A percentile compares a stretch with the other conserved stretches of the same genome.
Conservation (phyloP, 2,113 vertebrate species). For the Gallinago media region DNA sequence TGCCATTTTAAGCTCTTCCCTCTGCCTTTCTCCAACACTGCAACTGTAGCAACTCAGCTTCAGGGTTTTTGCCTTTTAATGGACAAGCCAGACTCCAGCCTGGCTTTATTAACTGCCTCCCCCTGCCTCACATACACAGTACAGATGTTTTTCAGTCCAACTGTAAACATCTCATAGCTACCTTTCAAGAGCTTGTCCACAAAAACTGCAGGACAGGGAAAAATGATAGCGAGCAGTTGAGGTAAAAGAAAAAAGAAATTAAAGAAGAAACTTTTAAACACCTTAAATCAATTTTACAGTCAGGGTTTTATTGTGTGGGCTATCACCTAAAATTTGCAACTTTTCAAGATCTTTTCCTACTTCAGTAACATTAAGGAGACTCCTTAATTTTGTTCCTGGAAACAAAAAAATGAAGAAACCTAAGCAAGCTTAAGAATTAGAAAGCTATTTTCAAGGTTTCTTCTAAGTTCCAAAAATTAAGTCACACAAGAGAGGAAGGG, state of each 20-base stretch:
- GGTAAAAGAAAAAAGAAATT: not conserved
- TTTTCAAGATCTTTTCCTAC: not conserved
- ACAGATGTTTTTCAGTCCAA: accelerated
- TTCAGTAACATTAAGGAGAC: not conserved
- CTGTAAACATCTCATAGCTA: not conserved
- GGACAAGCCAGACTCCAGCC: not conserved
- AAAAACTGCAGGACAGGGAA: not conserved
- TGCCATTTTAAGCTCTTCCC: not conserved
- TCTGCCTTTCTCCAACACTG: not conserved
- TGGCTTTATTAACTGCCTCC: not conserved
- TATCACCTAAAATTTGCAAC: not conserved
- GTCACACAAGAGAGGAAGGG: not conserved
- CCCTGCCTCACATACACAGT: accelerated
- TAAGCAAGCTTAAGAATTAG: not conserved
- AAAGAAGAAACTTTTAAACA: not conserved
- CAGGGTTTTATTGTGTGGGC: not conserved
- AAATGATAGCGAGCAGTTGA: accelerated
- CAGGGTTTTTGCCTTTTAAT: not conserved
- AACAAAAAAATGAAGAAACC: not conserved
- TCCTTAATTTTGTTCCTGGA: not conserved
- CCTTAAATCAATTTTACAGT: not conserved
- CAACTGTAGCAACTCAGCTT: not conserved
- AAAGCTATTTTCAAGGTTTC: not conserved
- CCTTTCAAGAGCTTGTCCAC: not conserved
- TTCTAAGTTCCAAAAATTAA: not conserved